Base-by-base conservation (phyloP, 1,140 invertebrate genomes). In the Drosophila arizonae region DNA sequence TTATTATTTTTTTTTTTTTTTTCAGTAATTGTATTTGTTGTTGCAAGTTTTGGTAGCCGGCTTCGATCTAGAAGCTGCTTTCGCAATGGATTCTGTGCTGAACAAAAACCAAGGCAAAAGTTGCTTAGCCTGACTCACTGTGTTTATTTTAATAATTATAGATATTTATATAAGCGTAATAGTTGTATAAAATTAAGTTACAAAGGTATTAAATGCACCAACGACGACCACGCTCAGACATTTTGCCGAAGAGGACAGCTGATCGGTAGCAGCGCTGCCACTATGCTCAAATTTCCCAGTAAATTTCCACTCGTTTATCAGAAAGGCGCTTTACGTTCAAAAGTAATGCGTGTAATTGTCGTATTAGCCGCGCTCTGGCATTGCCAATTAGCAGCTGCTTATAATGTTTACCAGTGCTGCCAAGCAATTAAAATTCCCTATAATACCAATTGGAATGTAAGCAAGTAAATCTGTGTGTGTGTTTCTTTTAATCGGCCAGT, bases 101-200 rank as follows among this genome's bases (percentile, higher is more conserved):
- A 56, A 70, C 76, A 81, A 81, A 81, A 50, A 61, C 79, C 79
- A 81, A 76, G 66, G 76, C 79, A 79, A 81, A 78, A 76, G 76
- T 66, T 60, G 76, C 76, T 68, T 64, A 61, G 24, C 63, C 36
- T 51, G 76, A 2, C 21, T 56, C 52, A 60, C n/a, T 39, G 6
- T 39, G 6, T 9, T n/a, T 48, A 48, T 33, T 21, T 33, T 4
- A 48, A 21, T 48, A 48, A 28, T 24, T 6, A 13, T 21, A 11
- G 6, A 21, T 21, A 33, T 33, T 48, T 33, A 15, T 15, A 60
- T 46, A 39, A 33, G 43, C 13, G 43, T 36, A 55, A 3, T 15
- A 62, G 46, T 15, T 45, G 2, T 50, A 24, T 13, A 50, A 21
- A 36, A 46, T 36, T 43, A 30, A 51, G 13, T 2, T 43, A 43